These are phyloP conservation scores for Syritta pipiens DNA, from an alignment of 2,888 invertebrate species.

Conservation along the genomic window DNA sequence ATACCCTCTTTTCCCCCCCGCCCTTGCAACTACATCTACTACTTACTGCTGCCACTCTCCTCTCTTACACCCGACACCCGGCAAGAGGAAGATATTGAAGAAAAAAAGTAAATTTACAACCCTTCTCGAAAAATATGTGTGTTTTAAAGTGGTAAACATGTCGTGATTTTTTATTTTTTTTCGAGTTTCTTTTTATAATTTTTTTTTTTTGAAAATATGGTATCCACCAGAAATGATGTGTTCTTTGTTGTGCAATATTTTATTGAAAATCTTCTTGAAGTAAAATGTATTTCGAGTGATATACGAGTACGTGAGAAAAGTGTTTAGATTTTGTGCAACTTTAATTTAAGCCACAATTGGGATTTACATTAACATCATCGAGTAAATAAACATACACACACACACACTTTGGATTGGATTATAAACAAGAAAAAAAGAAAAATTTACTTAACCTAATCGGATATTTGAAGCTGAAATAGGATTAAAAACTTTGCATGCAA, in stretches of 20 bases:
- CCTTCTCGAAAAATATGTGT: slow-evolving; percentile 25
- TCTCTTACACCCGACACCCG: too few species aligned
- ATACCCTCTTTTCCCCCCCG: slow-evolving; percentile 48
- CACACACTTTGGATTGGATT: slow-evolving; percentile 49
- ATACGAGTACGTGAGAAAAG: slow-evolving; percentile 4
- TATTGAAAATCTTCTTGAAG: too few species aligned
- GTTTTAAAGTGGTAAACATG: slow-evolving; percentile 30
- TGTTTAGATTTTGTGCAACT: background rate
- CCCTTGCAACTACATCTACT: too few species aligned
- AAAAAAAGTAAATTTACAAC: slow-evolving; percentile 9
- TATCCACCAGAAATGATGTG: slow-evolving; percentile 10
- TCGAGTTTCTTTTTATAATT: slow-evolving; percentile 27
- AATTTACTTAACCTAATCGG: too few species aligned
- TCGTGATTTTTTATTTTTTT: slow-evolving; percentile 1
- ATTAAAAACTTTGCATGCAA: slow-evolving; percentile 7
- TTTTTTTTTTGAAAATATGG: too few species aligned
- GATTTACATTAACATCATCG: background rate
- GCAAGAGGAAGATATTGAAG: slow-evolving; percentile 8
- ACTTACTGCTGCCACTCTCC: too few species aligned
- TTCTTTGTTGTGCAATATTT: slow-evolving; percentile 44
- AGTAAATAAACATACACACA: slow-evolving; percentile 1
- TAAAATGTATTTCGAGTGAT: background rate
- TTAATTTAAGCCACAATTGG: too few species aligned
- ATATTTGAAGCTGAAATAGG: slow-evolving; percentile 33
- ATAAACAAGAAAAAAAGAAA: too few species aligned